Evolutionary conservation across 2,113 vertebrate species (phyloP).

Genomic region (Grus americana): DNA sequence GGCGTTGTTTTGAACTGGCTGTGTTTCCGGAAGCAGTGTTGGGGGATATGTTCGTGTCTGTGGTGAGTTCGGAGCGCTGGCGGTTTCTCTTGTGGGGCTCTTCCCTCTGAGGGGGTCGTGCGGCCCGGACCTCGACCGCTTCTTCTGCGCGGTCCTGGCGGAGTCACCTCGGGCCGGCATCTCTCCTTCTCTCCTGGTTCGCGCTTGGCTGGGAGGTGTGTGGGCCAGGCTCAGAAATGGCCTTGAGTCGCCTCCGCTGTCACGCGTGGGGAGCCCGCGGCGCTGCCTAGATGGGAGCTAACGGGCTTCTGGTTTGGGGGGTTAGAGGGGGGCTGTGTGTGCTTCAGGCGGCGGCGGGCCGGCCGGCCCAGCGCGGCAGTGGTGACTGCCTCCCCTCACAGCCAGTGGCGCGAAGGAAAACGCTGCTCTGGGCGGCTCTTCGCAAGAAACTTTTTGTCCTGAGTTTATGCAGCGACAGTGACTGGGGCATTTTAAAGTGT

Average conservation of each 20-base stretch:
- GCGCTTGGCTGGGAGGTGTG: background rate
- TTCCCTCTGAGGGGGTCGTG: background rate
- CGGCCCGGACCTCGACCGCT: too few species aligned
- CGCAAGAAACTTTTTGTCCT: rapidly evolving
- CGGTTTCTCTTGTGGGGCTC: background rate
- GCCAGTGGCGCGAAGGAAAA: background rate
- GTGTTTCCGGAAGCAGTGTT: background rate
- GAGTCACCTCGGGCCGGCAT: rapidly evolving
- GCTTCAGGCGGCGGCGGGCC: background rate
- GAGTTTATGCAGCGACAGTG: rapidly evolving
- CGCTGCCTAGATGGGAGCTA: background rate
- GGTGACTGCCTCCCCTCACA: background rate
- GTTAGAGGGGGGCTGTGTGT: background rate
- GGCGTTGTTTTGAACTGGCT: background rate
- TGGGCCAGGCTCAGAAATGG: rapidly evolving
- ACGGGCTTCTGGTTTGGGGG: background rate
- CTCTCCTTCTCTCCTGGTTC: rapidly evolving
- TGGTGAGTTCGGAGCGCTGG: rapidly evolving
- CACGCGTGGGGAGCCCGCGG: too few species aligned
- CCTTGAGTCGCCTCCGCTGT: background rate
- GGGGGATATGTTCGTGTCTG: rapidly evolving
- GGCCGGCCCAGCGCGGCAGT: background rate
- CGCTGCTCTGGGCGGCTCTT: rapidly evolving
- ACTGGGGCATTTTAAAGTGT: rapidly evolving
- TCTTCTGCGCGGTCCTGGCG: background rate